Evolutionary conservation across 2,888 invertebrate species (phyloP).

Genomic region (Camponotus fellah): DNA sequence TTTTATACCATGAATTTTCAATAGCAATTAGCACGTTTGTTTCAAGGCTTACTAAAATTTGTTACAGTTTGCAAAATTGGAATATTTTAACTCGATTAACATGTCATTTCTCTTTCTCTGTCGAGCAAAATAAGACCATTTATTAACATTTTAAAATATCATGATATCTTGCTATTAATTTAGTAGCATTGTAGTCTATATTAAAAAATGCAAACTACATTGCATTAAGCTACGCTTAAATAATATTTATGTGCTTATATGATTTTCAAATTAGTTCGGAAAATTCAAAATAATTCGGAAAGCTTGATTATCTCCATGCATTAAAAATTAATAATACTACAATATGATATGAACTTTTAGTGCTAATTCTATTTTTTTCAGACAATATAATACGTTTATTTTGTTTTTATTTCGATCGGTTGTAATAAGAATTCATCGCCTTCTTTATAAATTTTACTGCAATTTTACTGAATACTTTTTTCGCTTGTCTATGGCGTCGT

Average conservation of each 20-base stretch:
- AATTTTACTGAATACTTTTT: constrained; percentile 61
- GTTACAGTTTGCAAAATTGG: constrained; percentile 13
- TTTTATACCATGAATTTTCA: neutral
- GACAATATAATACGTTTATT: neutral
- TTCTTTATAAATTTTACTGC: constrained; percentile 46
- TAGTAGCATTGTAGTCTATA: neutral
- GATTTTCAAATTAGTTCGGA: constrained; percentile 4
- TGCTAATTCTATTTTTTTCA: constrained; percentile 25
- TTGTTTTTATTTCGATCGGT: constrained; percentile 30
- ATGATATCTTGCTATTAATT: constrained; percentile 13
- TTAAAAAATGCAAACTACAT: neutral
- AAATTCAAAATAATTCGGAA: neutral
- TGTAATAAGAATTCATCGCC: constrained; percentile 53
- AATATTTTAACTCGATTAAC: constrained; percentile 27
- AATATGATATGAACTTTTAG: neutral
- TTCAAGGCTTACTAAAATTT: neutral
- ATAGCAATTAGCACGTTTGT: constrained; percentile 19
- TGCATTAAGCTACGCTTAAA: neutral
- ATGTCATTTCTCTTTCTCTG: neutral
- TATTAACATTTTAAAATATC: constrained; percentile 29
- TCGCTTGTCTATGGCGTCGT: constrained; percentile 15
- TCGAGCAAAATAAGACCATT: neutral
- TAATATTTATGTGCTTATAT: neutral
- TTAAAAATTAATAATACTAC: neutral
- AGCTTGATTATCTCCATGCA: neutral